phyloP scores from a whole-genome alignment of 2,113 vertebrate species.

The Numida meleagris region DNA sequence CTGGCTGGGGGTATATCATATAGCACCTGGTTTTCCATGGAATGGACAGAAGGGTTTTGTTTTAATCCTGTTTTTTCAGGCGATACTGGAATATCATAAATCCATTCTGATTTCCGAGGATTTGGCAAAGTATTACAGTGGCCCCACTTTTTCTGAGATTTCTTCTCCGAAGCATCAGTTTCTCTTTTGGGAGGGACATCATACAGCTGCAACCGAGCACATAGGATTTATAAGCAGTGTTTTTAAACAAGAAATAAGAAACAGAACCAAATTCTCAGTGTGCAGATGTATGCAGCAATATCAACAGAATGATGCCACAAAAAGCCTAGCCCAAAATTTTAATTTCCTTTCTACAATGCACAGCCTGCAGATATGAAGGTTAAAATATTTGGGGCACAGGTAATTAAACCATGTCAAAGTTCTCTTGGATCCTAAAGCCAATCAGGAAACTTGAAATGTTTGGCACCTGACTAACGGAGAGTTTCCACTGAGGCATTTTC shows the following conservation, averaged over 20 bases:
- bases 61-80: constrained; percentile 69
- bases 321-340: neutral
- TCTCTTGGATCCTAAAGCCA: neutral
- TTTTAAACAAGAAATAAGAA: neutral
- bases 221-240: neutral
- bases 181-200: constrained; percentile 75
- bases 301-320: rapidly evolving
- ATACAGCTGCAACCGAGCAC: constrained; percentile 76
- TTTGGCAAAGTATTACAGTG: constrained; percentile 80
- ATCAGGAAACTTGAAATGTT: neutral
- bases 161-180: constrained; percentile 61
- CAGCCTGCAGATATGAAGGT: neutral
- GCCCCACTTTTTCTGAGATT: constrained; percentile 19
- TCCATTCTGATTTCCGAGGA: constrained; percentile 85
- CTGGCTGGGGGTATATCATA: constrained; percentile 63
- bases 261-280: neutral
- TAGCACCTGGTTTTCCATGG: neutral
- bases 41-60: neutral
- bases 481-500: neutral
- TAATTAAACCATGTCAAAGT: neutral
- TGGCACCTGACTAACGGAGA: neutral
- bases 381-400: neutral
- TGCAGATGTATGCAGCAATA: rapidly evolving
- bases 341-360: neutral
- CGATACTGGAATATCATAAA: constrained; percentile 84